phyloP scores from a whole-genome alignment of 1,140 invertebrate genomes.

The Drosophila pallidifrons region DNA sequence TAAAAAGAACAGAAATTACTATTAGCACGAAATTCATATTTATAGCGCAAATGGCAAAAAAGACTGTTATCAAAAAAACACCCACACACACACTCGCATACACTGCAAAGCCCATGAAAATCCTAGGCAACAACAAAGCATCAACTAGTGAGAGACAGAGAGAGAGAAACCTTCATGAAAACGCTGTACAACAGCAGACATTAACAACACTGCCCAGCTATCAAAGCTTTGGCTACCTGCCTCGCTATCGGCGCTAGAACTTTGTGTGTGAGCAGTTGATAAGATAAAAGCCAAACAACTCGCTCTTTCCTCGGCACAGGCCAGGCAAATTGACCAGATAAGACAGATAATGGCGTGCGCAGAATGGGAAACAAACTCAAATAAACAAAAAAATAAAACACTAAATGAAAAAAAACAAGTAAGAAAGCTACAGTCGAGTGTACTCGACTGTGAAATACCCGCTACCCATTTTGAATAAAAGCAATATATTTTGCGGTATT shows the following conservation, averaged over 20 bases:
- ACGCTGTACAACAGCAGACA: constrained; percentile 27
- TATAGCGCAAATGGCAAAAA: constrained; percentile 65
- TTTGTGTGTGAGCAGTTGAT: constrained; percentile 14
- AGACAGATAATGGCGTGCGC: constrained; percentile 12
- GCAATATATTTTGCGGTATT: too few species aligned
- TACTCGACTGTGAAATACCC: too few species aligned
- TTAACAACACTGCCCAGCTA: constrained; percentile 16
- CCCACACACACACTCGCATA: constrained; percentile 1
- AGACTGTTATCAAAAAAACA: constrained; percentile 23
- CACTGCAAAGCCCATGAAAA: constrained; percentile 28
- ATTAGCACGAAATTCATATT: constrained; percentile 68
- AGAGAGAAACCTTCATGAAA: constrained; percentile 19
- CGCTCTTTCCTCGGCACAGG: constrained; percentile 13
- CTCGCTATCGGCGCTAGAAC: constrained; percentile 31
- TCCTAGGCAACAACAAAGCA: constrained; percentile 27
- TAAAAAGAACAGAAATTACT: constrained; percentile 74
- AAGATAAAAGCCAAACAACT: constrained; percentile 49
- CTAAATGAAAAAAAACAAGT: neutral
- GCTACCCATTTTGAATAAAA: too few species aligned
- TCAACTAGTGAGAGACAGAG: constrained; percentile 9
- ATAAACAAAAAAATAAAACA: neutral
- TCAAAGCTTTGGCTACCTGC: constrained; percentile 15
- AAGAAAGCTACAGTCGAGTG: too few species aligned
- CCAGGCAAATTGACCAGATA: constrained; percentile 39
- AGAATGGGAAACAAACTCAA: constrained; percentile 8